Percentiles rank a stretch among this genome's conserved stretches.
These are phyloP conservation scores for Phyllotreta cruciferae DNA, from an alignment of 2,888 invertebrate species.

Conservation along the genomic window DNA sequence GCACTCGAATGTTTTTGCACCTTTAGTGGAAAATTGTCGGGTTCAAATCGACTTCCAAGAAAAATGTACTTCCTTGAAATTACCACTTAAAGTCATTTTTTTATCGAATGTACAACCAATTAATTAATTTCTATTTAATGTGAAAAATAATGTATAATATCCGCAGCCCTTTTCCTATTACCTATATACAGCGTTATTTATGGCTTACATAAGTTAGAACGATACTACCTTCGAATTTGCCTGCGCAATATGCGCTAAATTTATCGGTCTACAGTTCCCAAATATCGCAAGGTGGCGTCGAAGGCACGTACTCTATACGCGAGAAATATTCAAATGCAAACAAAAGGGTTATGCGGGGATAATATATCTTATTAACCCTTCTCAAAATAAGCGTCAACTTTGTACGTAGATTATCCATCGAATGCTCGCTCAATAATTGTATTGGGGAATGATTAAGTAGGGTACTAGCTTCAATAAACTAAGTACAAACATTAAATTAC, in stretches of 20 bases:
- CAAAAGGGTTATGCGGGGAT: conserved; percentile 13
- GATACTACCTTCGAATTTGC: conserved; percentile 11
- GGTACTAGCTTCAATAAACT: too few species aligned
- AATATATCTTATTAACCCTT: conserved; percentile 17
- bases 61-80: too few species aligned
- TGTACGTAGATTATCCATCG: conserved; percentile 11
- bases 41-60: too few species aligned
- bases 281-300: conserved; percentile 1
- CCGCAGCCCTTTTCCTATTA: not conserved
- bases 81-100: too few species aligned
- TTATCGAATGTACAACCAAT: too few species aligned
- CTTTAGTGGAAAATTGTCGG: too few species aligned
- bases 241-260: conserved; percentile 5
- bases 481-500: too few species aligned
- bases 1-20: too few species aligned
- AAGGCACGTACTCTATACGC: conserved; percentile 7
- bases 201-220: not conserved
- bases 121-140: too few species aligned
- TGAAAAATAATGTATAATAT: not conserved
- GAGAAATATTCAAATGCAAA: conserved; percentile 13
- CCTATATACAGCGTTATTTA: conserved; percentile 2
- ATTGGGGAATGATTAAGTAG: too few species aligned
- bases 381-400: conserved; percentile 14
- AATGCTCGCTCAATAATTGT: too few species aligned
- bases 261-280: conserved; percentile 4